Evolutionary conservation across 2,888 invertebrate genomes (phyloP), one percentile per base, ranked within the genome.

Genomic region (Orthonevra nobilis): DNA sequence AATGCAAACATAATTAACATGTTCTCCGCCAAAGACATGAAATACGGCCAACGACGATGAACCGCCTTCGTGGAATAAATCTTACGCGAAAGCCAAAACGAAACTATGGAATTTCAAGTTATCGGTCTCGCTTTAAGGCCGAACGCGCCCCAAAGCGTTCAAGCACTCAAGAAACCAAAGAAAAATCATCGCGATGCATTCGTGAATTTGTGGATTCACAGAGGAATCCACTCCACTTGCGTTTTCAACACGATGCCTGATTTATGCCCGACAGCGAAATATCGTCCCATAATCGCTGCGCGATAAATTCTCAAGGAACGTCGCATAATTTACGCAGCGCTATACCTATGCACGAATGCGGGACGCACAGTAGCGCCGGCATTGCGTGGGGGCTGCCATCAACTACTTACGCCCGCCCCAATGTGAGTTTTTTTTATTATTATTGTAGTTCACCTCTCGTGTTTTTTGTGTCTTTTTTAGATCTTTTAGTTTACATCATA

Each of bases 281-380:
- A 77, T 64, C 58, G 77, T 70, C 58, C 64, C 70, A 46, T 77
- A 77, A 77, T 70, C 58, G 77, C 54, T 46, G 58, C 7, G 42
- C 77, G 70, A 77, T 77, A 77, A 70, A 70, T 64, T 64, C 42
- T 52, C 30, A 1, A 56, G 54, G 50, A 69, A 30, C 48, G 46
- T 58, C 64, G 32, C 63, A 70, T 77, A 70, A 60, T 60, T 70
- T 77, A 40, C 52, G 40, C 64, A 40, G 34, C 52, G 32, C 56
- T n/a, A n/a, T n/a, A n/a, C n/a, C n/a, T n/a, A n/a, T n/a, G n/a
- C n/a, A 30, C 26, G 26, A 50, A 26, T 56, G 40, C 30, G 26
- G 40, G 56, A 48, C 74, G 14, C 60, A 64, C 77, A 58, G 70
- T 77, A 77, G 77, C 77, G 46, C 20, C 5, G 26, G 14, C 19